Conservation (phyloP, 1,140 invertebrate genomes). For the Anoplolepis gracilipes region DNA sequence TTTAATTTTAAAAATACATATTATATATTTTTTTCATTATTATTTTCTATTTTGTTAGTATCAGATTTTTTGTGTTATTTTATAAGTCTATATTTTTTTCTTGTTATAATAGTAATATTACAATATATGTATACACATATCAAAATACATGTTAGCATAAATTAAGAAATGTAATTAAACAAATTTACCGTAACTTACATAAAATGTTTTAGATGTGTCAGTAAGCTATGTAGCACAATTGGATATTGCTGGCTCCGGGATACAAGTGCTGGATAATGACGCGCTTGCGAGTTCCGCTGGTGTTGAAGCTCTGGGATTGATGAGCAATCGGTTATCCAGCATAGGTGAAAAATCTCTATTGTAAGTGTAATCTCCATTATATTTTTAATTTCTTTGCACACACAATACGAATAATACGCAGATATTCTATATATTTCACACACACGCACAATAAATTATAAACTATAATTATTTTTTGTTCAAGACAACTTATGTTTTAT, state of each 20-base stretch:
- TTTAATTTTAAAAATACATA: background rate
- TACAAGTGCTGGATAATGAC: conserved; percentile 86
- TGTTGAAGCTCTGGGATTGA: conserved; percentile 84
- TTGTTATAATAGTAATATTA: background rate
- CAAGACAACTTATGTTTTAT: background rate
- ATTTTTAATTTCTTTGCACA: background rate
- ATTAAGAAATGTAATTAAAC: conserved; percentile 1
- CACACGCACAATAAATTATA: background rate
- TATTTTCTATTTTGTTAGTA: background rate
- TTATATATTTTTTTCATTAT: background rate
- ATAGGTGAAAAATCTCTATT: conserved; percentile 85
- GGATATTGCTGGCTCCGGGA: conserved; percentile 86
- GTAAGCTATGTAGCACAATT: conserved; percentile 86
- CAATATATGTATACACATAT: background rate
- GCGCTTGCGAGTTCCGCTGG: conserved; percentile 83
- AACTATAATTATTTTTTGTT: conserved; percentile 1
- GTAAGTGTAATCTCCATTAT: too few relatives aligned
- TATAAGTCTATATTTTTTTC: background rate
- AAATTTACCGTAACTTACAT: background rate
- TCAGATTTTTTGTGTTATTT: background rate
- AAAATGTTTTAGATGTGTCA: conserved; percentile 83
- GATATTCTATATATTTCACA: background rate
- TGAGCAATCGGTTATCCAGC: conserved; percentile 85
- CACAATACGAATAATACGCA: background rate
- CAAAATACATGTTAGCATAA: background rate